Base-by-base conservation (phyloP, 2,888 invertebrate species). In the Drosophila gaucha region DNA sequence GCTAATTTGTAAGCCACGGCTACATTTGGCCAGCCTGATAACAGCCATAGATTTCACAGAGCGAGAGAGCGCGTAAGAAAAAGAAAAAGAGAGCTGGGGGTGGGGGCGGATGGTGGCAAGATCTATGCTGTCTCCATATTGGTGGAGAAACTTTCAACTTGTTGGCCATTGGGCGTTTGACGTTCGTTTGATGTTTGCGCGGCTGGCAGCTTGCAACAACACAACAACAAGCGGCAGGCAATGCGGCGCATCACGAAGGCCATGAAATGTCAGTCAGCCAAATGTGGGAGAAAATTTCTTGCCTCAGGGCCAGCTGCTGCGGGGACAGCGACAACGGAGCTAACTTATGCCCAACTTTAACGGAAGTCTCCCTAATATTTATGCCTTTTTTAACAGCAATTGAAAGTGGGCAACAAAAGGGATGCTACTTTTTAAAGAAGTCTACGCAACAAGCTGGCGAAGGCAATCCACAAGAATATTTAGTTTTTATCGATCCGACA, bases 1-100 rank as follows among this genome's bases (percentile, higher is more conserved):
- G 84, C 84, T 84, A 84, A 84, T 84, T 84, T 84, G 84, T 84
- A 85, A 80, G 87, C 85, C 78, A 51, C 80, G 54, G 66, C 83
- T 68, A 59, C 80, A 76, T 78, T 86, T 86, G 82, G 86, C 50
- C 64, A 67, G 50, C 62, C 74, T 85, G 87, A 84, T 86, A 84
- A 84, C 79, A 75, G 65, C 54, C 65, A 66, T 58, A 70, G 67
- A 82, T 71, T 75, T 75, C 41, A 33, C 18, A 22, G 31, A 10
- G 9, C 28, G n/a, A n/a, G 24, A 38, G 43, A 33, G 33, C 26
- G 35, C 41, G 5, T 16, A 16, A 26, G 26, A 26, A 14, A 10
- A 14, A 41, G 14, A n/a, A n/a, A 38, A 38, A 50, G n/a, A 57
- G 44, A 18, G 16, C 24, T 30, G 12, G 18, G 30, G 38, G 3